phyloP scores from a whole-genome alignment of 2,888 invertebrate genomes.

The Leucophenga maculata region DNA sequence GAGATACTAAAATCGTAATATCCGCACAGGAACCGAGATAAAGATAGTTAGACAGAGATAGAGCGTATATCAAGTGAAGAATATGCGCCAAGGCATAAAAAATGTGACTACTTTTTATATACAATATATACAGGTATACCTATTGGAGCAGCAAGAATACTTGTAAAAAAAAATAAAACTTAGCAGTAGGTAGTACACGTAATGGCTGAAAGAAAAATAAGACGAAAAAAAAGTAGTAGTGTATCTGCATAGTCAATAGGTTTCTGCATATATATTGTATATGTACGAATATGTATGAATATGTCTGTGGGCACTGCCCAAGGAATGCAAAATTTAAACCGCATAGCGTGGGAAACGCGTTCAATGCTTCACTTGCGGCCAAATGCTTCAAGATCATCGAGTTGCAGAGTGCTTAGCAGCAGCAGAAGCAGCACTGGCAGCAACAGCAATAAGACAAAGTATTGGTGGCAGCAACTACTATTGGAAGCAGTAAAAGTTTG shows the following conservation, averaged over 20 bases:
- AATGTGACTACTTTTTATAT: neutral
- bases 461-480: too few species aligned
- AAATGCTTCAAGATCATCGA: neutral
- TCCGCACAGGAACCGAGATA: slow-evolving; percentile 55
- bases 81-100: slow-evolving; percentile 1
- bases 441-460: slow-evolving; percentile 28
- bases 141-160: slow-evolving; percentile 22
- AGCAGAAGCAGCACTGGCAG: slow-evolving; percentile 9
- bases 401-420: slow-evolving; percentile 31
- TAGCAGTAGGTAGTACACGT: slow-evolving; percentile 9
- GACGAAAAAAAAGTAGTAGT: neutral
- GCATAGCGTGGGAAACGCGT: slow-evolving; percentile 59
- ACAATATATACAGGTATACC: too few species aligned
- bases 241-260: neutral
- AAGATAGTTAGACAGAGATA: slow-evolving; percentile 24
- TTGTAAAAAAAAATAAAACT: slow-evolving; percentile 27
- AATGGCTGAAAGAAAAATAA: neutral
- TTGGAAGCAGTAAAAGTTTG: too few species aligned
- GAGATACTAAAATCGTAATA: slow-evolving; percentile 64
- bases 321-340: slow-evolving; percentile 23
- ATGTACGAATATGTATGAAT: neutral
- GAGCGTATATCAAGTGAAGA: neutral
- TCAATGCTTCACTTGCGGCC: slow-evolving; percentile 22
- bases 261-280: neutral
- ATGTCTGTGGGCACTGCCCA: slow-evolving; percentile 13